Base-by-base conservation (phyloP, 30 jellyfish, hydroid and myxozoan genomes). In the Pelagia noctiluca region DNA sequence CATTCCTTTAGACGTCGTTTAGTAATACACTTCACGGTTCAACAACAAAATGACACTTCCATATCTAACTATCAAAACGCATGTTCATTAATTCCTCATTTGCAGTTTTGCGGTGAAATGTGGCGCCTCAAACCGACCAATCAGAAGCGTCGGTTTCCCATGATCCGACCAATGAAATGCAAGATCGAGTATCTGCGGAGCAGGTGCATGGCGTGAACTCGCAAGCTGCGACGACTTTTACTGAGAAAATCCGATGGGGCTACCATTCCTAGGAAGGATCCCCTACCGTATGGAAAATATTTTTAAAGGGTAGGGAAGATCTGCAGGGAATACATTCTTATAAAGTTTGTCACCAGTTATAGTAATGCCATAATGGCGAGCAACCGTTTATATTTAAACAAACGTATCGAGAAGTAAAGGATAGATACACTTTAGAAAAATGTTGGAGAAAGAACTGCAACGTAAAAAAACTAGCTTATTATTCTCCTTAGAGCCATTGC, bases 91-190 rank as follows among this genome's bases (percentile, higher is more conserved):
- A 34, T 82, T 36, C 71, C 86, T 54, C 84, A 63, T 69, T 82
- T 49, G 82, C 62, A 28, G 57, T 22, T 50, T 68, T 32, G 50
- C 62, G 92, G 74, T 82, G 70, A 37, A 37, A 22, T 19, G 80
- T 38, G 89, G 76, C 90, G 88, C 53, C 80, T 36, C 54, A 35
- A 21, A 86, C 84, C 84, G 88, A 67, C 96, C 96, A 86, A 77
- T 86, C 30, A 86, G 37, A 75, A 42, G 71, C 48, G 52, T 69
- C 83, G 88, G 67, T 61, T 36, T 61, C 29, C 48, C 2, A 33
- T 31, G 63, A 65, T 30, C 76, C 88, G 88, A 76, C 96, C 96
- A 86, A 86, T 86, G 86, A 75, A 23, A 76, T 28, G 46, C 46
- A 22, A 3, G 66, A 63, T 23, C 35, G 26, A 48, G 25, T 49